These are phyloP conservation scores for Drosophila demipolita DNA, from an alignment of 2,888 invertebrate species.

Conservation along the genomic window DNA sequence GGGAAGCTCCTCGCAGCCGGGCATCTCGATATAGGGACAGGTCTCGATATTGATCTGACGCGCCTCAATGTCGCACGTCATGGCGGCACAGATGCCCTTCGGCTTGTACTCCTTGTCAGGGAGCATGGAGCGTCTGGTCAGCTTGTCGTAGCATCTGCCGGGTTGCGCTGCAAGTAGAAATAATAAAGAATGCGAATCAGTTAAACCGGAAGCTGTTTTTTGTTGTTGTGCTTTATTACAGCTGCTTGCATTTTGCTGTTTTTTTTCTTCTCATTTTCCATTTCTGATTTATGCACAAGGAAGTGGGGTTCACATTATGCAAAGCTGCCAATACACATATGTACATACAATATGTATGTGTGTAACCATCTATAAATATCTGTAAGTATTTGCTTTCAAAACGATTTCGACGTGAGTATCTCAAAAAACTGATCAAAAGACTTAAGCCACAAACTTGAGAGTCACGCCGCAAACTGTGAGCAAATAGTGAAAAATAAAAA, in stretches of 20 bases:
- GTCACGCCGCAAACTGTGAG: constrained; percentile 43
- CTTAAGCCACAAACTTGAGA: constrained; percentile 67
- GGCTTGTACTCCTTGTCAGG: constrained; percentile 84
- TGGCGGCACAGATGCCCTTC: constrained; percentile 84
- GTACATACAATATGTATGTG: not conserved
- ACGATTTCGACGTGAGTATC: constrained; percentile 29
- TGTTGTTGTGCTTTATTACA: constrained; percentile 44
- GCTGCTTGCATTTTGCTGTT: constrained; percentile 20
- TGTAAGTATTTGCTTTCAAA: constrained; percentile 39
- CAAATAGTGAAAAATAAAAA: constrained; percentile 23
- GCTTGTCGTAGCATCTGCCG: constrained; percentile 84
- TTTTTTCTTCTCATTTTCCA: not conserved
- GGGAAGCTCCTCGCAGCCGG: constrained; percentile 84
- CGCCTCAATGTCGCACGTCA: constrained; percentile 83
- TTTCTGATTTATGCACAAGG: constrained; percentile 45
- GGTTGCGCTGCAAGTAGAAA: constrained; percentile 78
- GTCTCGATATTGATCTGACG: constrained; percentile 84
- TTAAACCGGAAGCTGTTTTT: constrained; percentile 65
- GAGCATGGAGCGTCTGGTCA: constrained; percentile 82
- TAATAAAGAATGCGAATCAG: constrained; percentile 30
- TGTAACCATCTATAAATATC: constrained; percentile 26
- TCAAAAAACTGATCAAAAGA: constrained; percentile 46
- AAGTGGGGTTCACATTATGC: constrained; percentile 38
- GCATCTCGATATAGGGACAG: constrained; percentile 84
- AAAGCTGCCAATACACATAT: constrained; percentile 20